A percentile compares a stretch with the other conserved stretches of the same genome.
Conservation (phyloP, 2,113 vertebrate genomes). For the Glaucomys volans region DNA sequence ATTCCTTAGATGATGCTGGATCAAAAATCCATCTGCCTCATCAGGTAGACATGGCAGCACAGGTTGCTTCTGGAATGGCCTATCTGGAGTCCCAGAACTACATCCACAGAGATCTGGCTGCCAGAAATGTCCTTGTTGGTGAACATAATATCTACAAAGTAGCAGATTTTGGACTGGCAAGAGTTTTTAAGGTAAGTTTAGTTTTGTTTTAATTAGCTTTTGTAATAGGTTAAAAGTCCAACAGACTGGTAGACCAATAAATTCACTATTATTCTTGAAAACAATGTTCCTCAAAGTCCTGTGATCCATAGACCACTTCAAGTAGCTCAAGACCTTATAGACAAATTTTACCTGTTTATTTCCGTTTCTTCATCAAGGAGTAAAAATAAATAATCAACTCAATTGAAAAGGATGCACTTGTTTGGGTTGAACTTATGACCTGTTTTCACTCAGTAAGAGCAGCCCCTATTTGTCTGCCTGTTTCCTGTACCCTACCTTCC, state of each 20-base stretch:
- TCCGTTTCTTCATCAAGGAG: neutral
- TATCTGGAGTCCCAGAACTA: slow-evolving; percentile 97
- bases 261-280: neutral
- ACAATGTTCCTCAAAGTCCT: slow-evolving; percentile 27
- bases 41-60: slow-evolving; percentile 95
- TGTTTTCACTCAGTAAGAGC: neutral
- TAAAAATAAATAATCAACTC: neutral
- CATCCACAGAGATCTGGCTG: slow-evolving; percentile 97
- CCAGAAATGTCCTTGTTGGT: slow-evolving; percentile 97
- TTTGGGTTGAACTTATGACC: neutral
- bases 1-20: slow-evolving; percentile 86
- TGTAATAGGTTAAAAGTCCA: neutral
- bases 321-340: neutral
- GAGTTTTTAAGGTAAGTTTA: slow-evolving; percentile 92
- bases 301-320: neutral
- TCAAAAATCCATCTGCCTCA: slow-evolving; percentile 85
- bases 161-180: slow-evolving; percentile 97
- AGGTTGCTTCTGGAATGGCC: slow-evolving; percentile 97
- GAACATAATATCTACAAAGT: slow-evolving; percentile 97
- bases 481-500: neutral
- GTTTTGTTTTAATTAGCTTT: slow-evolving; percentile 30
- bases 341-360: neutral
- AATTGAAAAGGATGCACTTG: neutral
- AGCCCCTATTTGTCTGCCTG: neutral
- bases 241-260: neutral